Conservation (phyloP, 2,113 vertebrate genomes). For the Phylloscopus whistleri region DNA sequence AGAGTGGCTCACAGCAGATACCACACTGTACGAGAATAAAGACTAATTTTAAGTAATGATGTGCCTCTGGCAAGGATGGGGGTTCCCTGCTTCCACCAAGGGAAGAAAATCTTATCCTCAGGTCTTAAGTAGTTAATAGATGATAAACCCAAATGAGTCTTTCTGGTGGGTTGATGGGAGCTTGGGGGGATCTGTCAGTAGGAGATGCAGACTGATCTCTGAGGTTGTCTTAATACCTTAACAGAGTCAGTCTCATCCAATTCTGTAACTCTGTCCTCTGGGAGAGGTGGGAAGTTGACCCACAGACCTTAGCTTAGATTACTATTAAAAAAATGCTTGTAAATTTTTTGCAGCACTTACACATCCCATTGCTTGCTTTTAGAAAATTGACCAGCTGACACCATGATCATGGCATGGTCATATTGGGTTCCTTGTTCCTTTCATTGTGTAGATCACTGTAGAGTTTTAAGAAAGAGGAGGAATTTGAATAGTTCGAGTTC, state of each 20-base stretch:
- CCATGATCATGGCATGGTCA: fast-evolving
- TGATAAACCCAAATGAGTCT: neutral
- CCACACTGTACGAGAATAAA: neutral
- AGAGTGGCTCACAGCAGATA: neutral
- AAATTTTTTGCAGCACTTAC: neutral
- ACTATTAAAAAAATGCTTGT: neutral
- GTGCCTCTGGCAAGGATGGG: neutral
- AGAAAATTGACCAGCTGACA: neutral
- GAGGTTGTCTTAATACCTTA: neutral
- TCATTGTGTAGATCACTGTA: neutral
- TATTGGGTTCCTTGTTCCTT: neutral
- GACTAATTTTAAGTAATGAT: neutral
- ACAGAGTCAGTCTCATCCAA: neutral
- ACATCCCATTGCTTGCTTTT: neutral
- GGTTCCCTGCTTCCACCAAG: neutral
- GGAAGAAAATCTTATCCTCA: neutral
- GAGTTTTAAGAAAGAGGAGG: neutral
- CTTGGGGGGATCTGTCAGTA: neutral
- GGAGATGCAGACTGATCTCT: neutral
- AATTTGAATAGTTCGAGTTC: neutral
- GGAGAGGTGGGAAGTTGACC: neutral
- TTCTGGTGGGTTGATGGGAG: neutral
- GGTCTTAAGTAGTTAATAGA: neutral
- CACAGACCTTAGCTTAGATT: neutral
- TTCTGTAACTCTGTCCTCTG: neutral